Evolutionary conservation across 2,888 invertebrate species (phyloP).

Genomic region (Andrena haemorrhoa): DNA sequence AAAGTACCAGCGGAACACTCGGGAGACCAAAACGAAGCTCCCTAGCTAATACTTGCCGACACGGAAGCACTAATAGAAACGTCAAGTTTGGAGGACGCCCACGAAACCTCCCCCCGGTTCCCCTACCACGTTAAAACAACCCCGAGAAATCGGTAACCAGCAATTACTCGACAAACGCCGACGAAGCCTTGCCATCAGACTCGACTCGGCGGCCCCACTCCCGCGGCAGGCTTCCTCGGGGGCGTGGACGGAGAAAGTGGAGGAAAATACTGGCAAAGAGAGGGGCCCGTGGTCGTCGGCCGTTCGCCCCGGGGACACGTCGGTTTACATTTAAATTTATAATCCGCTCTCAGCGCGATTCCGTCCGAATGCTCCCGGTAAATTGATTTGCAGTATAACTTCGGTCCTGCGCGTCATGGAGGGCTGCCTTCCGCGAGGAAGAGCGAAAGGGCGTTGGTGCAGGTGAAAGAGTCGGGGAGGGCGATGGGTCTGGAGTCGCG

Average conservation of each 20-base stretch:
- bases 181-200: constrained; percentile 5
- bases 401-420: constrained; percentile 2
- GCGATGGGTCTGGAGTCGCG: constrained; percentile 27
- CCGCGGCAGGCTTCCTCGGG: not conserved
- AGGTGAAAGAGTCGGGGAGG: constrained; percentile 39
- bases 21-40: not conserved
- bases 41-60: not conserved
- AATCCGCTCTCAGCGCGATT: constrained; percentile 68
- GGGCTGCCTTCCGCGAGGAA: not conserved
- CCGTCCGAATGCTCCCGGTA: constrained; percentile 69
- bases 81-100: constrained; percentile 5
- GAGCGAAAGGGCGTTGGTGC: constrained; percentile 33
- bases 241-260: not conserved
- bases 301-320: constrained; percentile 50
- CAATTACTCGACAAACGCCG: constrained; percentile 26
- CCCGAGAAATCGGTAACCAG: constrained; percentile 36
- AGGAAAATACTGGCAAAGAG: constrained; percentile 3
- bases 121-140: not conserved
- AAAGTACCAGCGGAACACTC: not conserved
- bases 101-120: not conserved
- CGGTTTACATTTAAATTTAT: constrained; percentile 79
- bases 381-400: constrained; percentile 76
- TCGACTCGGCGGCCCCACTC: constrained; percentile 14
- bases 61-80: not conserved
- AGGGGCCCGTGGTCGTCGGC: constrained; percentile 12